A percentile compares a stretch with the other conserved stretches of the same genome.
Conservation (phyloP, 2,888 invertebrate genomes). For the Agrilus cyanescens region DNA sequence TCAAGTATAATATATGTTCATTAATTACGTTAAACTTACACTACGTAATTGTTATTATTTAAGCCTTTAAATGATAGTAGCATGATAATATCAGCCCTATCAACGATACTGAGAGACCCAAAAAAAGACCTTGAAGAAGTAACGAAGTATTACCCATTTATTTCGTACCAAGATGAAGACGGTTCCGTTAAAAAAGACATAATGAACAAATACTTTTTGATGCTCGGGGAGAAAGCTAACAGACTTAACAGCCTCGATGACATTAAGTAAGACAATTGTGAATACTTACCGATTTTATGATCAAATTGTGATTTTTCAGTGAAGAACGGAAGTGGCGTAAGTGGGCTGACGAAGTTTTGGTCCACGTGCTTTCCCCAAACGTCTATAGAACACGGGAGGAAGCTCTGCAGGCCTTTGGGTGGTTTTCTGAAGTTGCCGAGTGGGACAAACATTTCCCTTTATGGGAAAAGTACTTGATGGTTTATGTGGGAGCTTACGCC, state of each 20-base stretch:
- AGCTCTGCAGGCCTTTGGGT: conserved; percentile 81
- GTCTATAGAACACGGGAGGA: conserved; percentile 82
- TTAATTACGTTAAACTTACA: too few relatives aligned
- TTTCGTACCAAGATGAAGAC: conserved; percentile 52
- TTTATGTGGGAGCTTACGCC: conserved; percentile 84
- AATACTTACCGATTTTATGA: not conserved
- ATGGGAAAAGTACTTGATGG: conserved; percentile 76
- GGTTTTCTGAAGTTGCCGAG: conserved; percentile 86
- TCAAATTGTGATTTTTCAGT: conserved; percentile 39
- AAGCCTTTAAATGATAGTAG: conserved; percentile 88
- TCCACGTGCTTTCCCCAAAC: conserved; percentile 92
- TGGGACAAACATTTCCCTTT: conserved; percentile 82
- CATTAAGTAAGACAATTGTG: conserved; percentile 42
- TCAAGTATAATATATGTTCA: conserved; percentile 41
- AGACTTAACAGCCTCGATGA: conserved; percentile 40
- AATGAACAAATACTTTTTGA: conserved; percentile 79
- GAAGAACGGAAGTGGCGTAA: conserved; percentile 90
- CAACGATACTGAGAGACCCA: conserved; percentile 59
- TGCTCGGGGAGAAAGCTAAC: conserved; percentile 54
- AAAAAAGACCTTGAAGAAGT: conserved; percentile 53
- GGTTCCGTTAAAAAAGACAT: conserved; percentile 63
- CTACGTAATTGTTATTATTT: conserved; percentile 6
- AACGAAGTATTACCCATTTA: conserved; percentile 62
- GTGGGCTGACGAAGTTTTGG: conserved; percentile 87
- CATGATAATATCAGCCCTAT: conserved; percentile 80